Evolutionary conservation across 1,140 invertebrate genomes (phyloP).

Genomic region (Caerostris darwini): DNA sequence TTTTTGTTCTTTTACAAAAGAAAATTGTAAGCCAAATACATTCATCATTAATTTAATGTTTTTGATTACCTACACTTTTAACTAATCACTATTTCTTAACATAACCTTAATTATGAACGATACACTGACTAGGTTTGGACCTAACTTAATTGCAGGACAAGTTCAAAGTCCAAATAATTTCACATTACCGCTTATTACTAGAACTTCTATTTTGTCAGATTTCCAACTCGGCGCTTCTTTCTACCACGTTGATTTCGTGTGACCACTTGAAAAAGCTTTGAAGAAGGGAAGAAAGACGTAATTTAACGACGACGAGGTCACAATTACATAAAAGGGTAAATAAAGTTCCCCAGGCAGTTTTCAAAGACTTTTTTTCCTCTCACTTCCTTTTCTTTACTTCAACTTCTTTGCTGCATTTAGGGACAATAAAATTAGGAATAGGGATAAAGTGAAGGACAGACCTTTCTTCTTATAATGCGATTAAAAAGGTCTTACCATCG

Average conservation of each 20-base stretch:
- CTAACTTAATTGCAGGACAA: neutral
- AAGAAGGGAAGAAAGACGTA: neutral
- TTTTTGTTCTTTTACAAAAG: too few relatives aligned
- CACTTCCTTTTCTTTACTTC: neutral
- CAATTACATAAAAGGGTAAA: constrained; percentile 38
- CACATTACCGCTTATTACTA: neutral
- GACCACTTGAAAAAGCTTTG: neutral
- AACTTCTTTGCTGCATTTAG: neutral
- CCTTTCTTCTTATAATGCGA: constrained; percentile 11
- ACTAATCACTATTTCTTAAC: too few relatives aligned
- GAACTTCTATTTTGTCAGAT: neutral
- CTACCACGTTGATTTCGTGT: neutral
- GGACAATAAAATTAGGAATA: constrained; percentile 13
- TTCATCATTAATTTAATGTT: too few relatives aligned
- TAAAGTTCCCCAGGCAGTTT: neutral
- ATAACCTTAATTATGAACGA: too few relatives aligned
- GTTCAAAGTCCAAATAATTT: neutral
- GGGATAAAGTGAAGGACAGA: neutral
- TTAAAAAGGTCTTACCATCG: constrained; percentile 23
- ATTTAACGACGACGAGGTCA: neutral
- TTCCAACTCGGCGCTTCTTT: neutral
- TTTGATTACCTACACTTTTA: too few relatives aligned
- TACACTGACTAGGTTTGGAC: too few relatives aligned
- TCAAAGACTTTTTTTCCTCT: neutral
- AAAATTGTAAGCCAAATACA: too few relatives aligned